Evolutionary conservation across 2,113 vertebrate species (phyloP), one percentile per base, ranked within the genome.

Genomic region (Harpagus bidentatus): DNA sequence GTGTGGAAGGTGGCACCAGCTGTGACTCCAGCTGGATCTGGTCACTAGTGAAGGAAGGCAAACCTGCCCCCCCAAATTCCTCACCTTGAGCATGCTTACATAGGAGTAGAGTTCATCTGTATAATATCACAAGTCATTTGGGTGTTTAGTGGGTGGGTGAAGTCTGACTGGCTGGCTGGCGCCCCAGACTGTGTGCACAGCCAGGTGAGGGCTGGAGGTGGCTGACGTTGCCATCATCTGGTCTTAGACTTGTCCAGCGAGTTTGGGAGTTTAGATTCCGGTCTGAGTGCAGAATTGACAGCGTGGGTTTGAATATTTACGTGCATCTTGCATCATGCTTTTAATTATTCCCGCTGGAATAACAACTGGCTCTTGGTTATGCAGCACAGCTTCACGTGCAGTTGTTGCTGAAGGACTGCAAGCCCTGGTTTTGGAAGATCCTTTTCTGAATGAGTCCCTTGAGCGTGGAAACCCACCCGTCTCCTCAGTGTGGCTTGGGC

Each of bases 91-190:
- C 10, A 0, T 2, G 18, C 19, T 50, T 40, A 10, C 9, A 2
- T 4, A 17, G 45, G 36, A 15, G 5, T 26, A 4, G 34, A n/a
- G n/a, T 16, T 38, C 40, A 43, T 20, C 58, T 8, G 0, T 12
- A 3, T 10, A 5, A 3, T 4, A 0, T 29, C 38, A 22, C 32
- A 5, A 7, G 15, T 38, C 23, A 3, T 69, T 11, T 10, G 47
- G 28, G 36, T 48, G 81, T 16, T 36, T 9, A 65, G 53, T 55
- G 19, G 17, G 20, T 3, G 3, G 42, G 6, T 16, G 48, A n/a
- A n/a, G 16, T 0, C 5, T 0, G 12, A 7, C 28, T 0, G 34
- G 42, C 16, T 2, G 8, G 31, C 29, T 14, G 20, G 78, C 7
- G 6, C 45, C 40, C 42, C 71, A 32, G 56, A 25, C 76, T 82